phyloP scores from a whole-genome alignment of 2,113 vertebrate genomes.

The Piaya cayana region DNA sequence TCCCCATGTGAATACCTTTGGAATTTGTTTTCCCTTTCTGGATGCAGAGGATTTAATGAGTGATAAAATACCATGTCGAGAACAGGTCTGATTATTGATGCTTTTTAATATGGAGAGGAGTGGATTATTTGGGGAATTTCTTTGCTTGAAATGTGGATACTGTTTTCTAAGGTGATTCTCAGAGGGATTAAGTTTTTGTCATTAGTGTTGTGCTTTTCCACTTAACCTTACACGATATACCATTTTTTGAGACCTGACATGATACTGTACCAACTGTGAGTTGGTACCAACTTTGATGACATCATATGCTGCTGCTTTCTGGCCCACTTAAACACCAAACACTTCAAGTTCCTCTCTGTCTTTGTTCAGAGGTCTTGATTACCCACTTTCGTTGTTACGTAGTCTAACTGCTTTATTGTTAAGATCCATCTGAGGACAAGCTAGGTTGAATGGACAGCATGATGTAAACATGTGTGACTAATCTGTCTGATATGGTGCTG shows the following conservation, averaged over 20 bases:
- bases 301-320: neutral
- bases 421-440: conserved; percentile 42
- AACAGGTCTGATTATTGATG: neutral
- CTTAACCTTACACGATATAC: neutral
- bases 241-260: rapidly evolving
- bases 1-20: conserved; percentile 6
- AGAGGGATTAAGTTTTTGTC: neutral
- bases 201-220: neutral
- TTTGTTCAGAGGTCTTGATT: conserved; percentile 34
- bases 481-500: conserved; percentile 6
- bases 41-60: neutral
- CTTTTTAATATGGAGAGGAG: neutral
- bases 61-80: neutral
- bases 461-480: conserved; percentile 43
- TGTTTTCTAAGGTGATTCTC: neutral
- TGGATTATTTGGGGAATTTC: neutral
- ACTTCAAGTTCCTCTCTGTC: neutral
- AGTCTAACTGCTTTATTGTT: conserved; percentile 28
- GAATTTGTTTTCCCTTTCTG: conserved; percentile 10
- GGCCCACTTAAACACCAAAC: neutral
- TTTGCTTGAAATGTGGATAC: neutral
- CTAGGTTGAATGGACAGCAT: conserved; percentile 3
- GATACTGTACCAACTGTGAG: neutral
- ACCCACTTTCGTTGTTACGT: conserved; percentile 4
- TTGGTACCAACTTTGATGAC: neutral